Base-by-base conservation (phyloP, 2,888 invertebrate genomes). In the Phortica okadai region DNA sequence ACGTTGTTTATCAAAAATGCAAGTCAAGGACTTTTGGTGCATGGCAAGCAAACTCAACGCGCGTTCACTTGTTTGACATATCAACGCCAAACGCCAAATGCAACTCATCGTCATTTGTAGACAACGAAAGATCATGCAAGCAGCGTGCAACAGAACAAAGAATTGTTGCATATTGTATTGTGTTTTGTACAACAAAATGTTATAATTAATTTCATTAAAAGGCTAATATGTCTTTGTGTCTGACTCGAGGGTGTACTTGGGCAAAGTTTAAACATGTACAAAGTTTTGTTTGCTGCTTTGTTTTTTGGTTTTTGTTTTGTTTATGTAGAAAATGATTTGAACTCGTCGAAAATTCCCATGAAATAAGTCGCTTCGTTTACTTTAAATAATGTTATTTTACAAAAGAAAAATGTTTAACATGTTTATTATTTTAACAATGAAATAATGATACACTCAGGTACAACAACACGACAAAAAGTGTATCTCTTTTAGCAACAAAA, bases 1-100 rank as follows among this genome's bases (percentile, higher is more conserved):
- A 90, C 88, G 90, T 89, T 90, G 90, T 91, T 90, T 90, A 89
- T 90, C 90, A 90, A 84, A 89, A 88, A 82, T 87, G 87, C 87
- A 88, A 89, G 89, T 88, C 89, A 88, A 87, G 87, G 88, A 87
- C 89, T 87, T 81, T 72, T 83, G 42, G 14, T 11, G 66, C 66
- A 11, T 41, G 87, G 33, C 21, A 21, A 21, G 33, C 33, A 33
- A 33, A 33, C 33, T 33, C 33, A 33, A 33, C 33, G 33, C 33
- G 33, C 33, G 33, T 33, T 33, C 33, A 33, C 33, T 33, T 33
- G 33, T 33, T 82, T 85, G 85, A 88, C 86, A 80, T 86, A 85
- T 85, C 62, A 21, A 62, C 87, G 64, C 85, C n/a, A 33, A 33
- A 33, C 33, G 88, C 83, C 85, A 85, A 85, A 86, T 85, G 87